phyloP scores from a whole-genome alignment of 1,140 invertebrate species.

The Saccostrea echinata region DNA sequence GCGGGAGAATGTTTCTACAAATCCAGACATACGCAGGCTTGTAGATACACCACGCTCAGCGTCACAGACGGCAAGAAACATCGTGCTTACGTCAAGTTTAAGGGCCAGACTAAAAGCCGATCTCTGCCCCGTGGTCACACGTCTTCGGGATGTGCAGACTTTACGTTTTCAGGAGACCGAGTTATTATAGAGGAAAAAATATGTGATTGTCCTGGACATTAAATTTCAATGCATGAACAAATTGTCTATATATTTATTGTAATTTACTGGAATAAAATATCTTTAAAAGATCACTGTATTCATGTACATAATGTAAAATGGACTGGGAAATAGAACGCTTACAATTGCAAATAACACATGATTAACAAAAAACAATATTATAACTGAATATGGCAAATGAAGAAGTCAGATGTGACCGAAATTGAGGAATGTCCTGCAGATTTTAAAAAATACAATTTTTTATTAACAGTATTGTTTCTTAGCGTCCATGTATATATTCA shows the following conservation, averaged over 20 bases:
- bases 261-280: background rate
- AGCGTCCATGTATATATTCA: too few species aligned
- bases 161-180: background rate
- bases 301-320: too few species aligned
- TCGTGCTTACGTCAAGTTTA: conserved; percentile 2
- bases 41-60: conserved; percentile 42
- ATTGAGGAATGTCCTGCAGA: too few species aligned
- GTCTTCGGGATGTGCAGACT: background rate
- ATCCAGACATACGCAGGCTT: conserved; percentile 44
- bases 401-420: too few species aligned
- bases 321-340: background rate
- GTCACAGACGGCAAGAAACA: background rate
- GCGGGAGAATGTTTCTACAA: conserved; percentile 50
- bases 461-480: too few species aligned
- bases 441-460: too few species aligned
- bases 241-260: background rate
- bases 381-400: too few species aligned
- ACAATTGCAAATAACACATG: background rate
- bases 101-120: background rate
- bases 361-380: background rate
- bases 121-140: background rate
- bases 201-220: conserved; percentile 45
- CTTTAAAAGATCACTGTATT: too few species aligned
- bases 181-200: conserved; percentile 37
- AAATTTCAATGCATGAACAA: background rate